Conservation (phyloP, 2,888 invertebrate species). For the Acleris cristana region DNA sequence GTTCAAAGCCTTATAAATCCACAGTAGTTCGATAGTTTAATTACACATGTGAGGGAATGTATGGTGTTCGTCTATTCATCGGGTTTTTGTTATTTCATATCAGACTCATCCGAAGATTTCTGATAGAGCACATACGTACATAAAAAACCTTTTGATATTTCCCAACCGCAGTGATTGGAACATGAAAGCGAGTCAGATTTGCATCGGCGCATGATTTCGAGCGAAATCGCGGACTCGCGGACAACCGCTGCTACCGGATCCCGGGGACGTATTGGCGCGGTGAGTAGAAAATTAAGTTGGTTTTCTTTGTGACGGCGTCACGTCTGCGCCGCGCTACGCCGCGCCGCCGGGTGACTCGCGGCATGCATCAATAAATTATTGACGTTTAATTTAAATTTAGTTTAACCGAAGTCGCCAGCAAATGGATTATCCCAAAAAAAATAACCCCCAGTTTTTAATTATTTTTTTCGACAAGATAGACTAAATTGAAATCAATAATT, state of each 20-base stretch:
- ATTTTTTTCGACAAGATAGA: too few relatives aligned
- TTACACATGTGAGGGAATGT: not conserved
- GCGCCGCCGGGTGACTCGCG: not conserved
- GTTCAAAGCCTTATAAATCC: too few relatives aligned
- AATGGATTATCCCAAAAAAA: too few relatives aligned
- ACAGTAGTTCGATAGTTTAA: too few relatives aligned
- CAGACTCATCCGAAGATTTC: not conserved
- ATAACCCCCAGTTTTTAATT: too few relatives aligned
- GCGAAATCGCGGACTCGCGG: slow-evolving; percentile 44
- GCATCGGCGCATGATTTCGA: slow-evolving; percentile 35
- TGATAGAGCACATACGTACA: not conserved
- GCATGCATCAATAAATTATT: too few relatives aligned
- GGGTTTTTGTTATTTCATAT: not conserved
- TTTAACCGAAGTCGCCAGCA: too few relatives aligned
- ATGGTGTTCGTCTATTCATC: not conserved
- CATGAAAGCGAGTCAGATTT: slow-evolving; percentile 32
- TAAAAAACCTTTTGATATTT: slow-evolving; percentile 10
- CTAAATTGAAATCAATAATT: too few relatives aligned
- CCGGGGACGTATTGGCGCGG: slow-evolving; percentile 50
- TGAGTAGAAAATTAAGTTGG: slow-evolving; percentile 60
- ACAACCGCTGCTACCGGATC: slow-evolving; percentile 50
- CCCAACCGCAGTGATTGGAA: slow-evolving; percentile 17
- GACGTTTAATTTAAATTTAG: too few relatives aligned
- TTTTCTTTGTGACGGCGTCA: slow-evolving; percentile 53
- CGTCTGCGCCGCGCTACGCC: slow-evolving; percentile 43